Percentiles rank a stretch among this genome's conserved stretches.
Evolutionary conservation across 2,888 invertebrate species (phyloP).

Genomic region (Dusona sp.): DNA sequence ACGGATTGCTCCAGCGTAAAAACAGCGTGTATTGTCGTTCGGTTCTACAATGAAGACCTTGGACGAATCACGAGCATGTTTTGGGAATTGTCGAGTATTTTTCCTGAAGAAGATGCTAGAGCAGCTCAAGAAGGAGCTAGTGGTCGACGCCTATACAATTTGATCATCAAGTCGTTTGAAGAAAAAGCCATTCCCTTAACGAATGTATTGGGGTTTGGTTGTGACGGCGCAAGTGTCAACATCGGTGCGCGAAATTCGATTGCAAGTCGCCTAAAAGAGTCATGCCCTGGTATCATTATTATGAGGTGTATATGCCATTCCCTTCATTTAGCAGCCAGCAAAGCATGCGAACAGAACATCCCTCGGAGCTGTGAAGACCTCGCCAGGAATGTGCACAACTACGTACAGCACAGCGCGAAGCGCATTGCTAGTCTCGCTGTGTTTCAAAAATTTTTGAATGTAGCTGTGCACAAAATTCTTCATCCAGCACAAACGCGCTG

Average conservation of each 20-base stretch:
- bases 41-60: conserved; percentile 68
- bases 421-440: conserved; percentile 14
- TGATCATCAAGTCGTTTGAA: conserved; percentile 61
- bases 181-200: conserved; percentile 62
- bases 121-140: conserved; percentile 58
- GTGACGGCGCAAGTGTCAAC: conserved; percentile 25
- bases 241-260: conserved; percentile 21
- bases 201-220: conserved; percentile 76
- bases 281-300: conserved; percentile 21
- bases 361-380: conserved; percentile 29
- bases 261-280: conserved; percentile 18
- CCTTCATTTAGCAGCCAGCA: conserved; percentile 21
- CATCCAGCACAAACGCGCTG: conserved; percentile 28
- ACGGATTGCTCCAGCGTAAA: conserved; percentile 72
- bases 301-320: conserved; percentile 34
- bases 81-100: conserved; percentile 71
- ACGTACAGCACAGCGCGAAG: conserved; percentile 26
- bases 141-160: conserved; percentile 61
- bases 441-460: conserved; percentile 24
- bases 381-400: conserved; percentile 25
- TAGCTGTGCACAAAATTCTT: conserved; percentile 22
- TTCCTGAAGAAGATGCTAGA: conserved; percentile 48
- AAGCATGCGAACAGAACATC: conserved; percentile 26
- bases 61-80: conserved; percentile 67
- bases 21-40: conserved; percentile 70